phyloP scores from a whole-genome alignment of 2,888 invertebrate species.

The Phalera bucephala region DNA sequence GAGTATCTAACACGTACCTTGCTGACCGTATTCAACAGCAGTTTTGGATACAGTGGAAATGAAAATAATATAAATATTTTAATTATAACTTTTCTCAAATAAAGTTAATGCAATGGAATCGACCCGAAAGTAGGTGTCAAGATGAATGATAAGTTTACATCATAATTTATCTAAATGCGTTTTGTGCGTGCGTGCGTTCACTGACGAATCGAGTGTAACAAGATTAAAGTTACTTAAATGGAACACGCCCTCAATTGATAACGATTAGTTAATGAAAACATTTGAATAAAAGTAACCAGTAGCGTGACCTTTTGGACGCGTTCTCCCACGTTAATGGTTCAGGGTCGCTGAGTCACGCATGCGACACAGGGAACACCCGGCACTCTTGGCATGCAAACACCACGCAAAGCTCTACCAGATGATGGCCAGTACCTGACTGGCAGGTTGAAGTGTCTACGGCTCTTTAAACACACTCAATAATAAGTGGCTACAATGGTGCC shows the following conservation, averaged over 20 bases:
- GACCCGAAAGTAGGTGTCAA: conserved; percentile 16
- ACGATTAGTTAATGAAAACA: conserved; percentile 18
- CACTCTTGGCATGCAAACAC: conserved; percentile 60
- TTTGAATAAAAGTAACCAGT: conserved; percentile 34
- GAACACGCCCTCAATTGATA: conserved; percentile 25
- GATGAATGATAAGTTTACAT: conserved; percentile 12
- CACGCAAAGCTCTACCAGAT: conserved; percentile 37
- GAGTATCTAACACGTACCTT: no score
- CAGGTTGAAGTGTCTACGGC: conserved; percentile 18
- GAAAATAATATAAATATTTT: no score
- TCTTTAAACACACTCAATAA: conserved; percentile 22
- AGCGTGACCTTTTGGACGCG: conserved; percentile 47
- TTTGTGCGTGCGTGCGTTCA: no score
- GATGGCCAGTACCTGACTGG: conserved; percentile 27
- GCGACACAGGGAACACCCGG: conserved; percentile 70
- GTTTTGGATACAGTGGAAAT: no score
- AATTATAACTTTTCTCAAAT: no score
- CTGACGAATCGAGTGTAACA: conserved; percentile 6
- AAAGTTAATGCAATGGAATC: no score
- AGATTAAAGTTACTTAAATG: conserved; percentile 7
- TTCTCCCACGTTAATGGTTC: conserved; percentile 62
- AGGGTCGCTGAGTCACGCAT: conserved; percentile 64
- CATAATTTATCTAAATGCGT: no score
- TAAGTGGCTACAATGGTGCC: conserved; percentile 13
- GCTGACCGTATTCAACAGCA: no score